These are phyloP conservation scores for Cynaeus angustus DNA, from an alignment of 2,888 invertebrate genomes.

Conservation along the genomic window DNA sequence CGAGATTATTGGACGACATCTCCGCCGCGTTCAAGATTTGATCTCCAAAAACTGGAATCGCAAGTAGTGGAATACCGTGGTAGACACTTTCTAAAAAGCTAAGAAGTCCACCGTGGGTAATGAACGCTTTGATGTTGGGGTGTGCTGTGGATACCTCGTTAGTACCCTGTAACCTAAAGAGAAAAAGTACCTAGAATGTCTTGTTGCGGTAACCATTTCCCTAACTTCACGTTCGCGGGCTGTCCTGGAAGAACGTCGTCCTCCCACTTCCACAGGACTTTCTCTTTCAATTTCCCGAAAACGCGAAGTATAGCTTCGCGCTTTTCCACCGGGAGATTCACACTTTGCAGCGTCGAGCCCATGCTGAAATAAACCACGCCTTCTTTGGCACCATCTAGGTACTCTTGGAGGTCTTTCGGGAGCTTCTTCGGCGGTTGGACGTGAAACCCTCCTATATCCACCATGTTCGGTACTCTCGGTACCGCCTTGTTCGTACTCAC, in stretches of 20 bases:
- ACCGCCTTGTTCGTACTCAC: slow-evolving; percentile 71
- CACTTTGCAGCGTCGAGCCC: slow-evolving; percentile 62
- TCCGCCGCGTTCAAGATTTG: slow-evolving; percentile 73
- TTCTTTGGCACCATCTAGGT: slow-evolving; percentile 68
- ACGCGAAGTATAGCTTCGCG: slow-evolving; percentile 73
- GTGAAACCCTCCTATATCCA: slow-evolving; percentile 76
- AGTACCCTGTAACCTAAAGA: not conserved
- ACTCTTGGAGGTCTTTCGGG: slow-evolving; percentile 55
- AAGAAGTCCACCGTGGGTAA: slow-evolving; percentile 73
- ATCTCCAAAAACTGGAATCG: slow-evolving; percentile 73
- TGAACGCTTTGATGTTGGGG: slow-evolving; percentile 71
- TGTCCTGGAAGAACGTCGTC: slow-evolving; percentile 63
- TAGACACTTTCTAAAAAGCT: slow-evolving; percentile 72
- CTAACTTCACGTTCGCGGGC: slow-evolving; percentile 68
- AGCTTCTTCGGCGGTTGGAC: slow-evolving; percentile 59
- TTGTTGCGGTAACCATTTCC: slow-evolving; percentile 71
- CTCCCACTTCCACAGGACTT: slow-evolving; percentile 77
- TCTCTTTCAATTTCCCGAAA: slow-evolving; percentile 75
- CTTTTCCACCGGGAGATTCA: slow-evolving; percentile 64
- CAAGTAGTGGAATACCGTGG: slow-evolving; percentile 72
- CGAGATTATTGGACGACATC: slow-evolving; percentile 70
- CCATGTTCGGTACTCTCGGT: slow-evolving; percentile 74
- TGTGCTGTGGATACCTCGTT: slow-evolving; percentile 65
- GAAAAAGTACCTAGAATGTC: slow-evolving; percentile 57
- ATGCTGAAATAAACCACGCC: slow-evolving; percentile 73